Evolutionary conservation across 2,113 vertebrate species (phyloP), one percentile per base, ranked within the genome.

Genomic region (Bagarius yarrelli): DNA sequence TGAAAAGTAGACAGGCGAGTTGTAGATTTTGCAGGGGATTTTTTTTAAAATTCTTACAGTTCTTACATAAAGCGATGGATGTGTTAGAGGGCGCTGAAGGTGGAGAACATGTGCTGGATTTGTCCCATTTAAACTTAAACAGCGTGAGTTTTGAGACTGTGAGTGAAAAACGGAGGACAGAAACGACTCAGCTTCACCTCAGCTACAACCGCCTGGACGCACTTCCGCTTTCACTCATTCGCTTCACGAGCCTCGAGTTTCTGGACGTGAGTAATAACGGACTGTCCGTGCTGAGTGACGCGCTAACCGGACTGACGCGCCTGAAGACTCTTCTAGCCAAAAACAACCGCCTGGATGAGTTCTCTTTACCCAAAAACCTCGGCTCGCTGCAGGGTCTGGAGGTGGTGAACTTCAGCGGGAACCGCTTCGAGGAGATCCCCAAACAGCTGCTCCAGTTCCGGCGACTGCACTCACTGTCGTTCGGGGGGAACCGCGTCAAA

Each of bases 401-500:
- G 86, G 93, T 96, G 85, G 89, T 99, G 87, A 99, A 99, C 89
- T 90, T 99, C 9, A 97, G 97, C 85, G 97, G 97, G 23, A 99
- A 99, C 91, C 90, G 95, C 34, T 99, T 99, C 86, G 90, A 94
- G 79, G 95, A 95, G 87, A 85, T 98, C 72, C 97, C 97, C 0
- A 86, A 92, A 57, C 91, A 94, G 86, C 90, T 96, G 44, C 92
- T 94, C 71, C 93, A 91, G 83, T 93, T 99, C 75, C 91, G 86
- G 27, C 92, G 91, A 12, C 94, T 99, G 56, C 95, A 94, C 83
- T 97, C 95, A 67, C 96, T 99, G 34, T 97, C 96, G 25, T 89
- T 99, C 67, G 97, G 97, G n/a, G 96, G 97, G 67, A 99, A 99
- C 93, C 91, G 95, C 76, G 94, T 99, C 47, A 95, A 94, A 86